A percentile compares a stretch with the other conserved stretches of the same genome.
Conservation (phyloP, 2,797 vertebrate species). For the Notoglanidium macrostoma region DNA sequence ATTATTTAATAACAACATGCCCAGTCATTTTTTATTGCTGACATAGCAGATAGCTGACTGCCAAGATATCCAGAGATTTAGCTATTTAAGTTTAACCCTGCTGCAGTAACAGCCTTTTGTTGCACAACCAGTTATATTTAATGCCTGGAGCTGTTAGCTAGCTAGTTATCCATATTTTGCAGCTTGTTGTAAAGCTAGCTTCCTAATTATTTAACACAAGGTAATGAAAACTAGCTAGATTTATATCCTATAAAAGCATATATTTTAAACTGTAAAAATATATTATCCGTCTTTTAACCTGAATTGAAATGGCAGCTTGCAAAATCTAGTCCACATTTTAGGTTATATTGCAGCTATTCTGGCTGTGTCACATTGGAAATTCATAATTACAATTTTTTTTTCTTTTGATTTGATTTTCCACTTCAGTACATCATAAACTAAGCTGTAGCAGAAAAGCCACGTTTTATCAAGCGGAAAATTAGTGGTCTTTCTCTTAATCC, state of each 20-base stretch:
- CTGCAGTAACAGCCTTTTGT: background rate
- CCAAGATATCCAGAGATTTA: background rate
- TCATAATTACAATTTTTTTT: background rate
- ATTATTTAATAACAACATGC: background rate
- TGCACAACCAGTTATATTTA: background rate
- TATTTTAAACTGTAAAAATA: background rate
- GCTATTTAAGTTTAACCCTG: background rate
- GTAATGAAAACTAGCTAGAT: background rate
- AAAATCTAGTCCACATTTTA: background rate
- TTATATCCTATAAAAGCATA: background rate
- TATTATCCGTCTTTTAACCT: background rate
- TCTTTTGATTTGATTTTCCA: constrained; percentile 48
- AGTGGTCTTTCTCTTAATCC: constrained; percentile 67
- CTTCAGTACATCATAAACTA: constrained; percentile 48
- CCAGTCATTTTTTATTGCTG: background rate
- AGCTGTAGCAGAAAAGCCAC: constrained; percentile 23
- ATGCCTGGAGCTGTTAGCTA: background rate
- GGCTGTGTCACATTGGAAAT: background rate
- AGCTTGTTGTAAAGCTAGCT: background rate
- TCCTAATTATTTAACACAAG: background rate
- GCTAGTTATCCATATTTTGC: background rate
- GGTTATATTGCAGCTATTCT: too few relatives aligned
- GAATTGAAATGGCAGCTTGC: background rate
- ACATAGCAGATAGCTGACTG: background rate
- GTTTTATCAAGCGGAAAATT: constrained; percentile 67